Base-by-base conservation (phyloP, 2,113 vertebrate species). In the Acrocephalus kingi region DNA sequence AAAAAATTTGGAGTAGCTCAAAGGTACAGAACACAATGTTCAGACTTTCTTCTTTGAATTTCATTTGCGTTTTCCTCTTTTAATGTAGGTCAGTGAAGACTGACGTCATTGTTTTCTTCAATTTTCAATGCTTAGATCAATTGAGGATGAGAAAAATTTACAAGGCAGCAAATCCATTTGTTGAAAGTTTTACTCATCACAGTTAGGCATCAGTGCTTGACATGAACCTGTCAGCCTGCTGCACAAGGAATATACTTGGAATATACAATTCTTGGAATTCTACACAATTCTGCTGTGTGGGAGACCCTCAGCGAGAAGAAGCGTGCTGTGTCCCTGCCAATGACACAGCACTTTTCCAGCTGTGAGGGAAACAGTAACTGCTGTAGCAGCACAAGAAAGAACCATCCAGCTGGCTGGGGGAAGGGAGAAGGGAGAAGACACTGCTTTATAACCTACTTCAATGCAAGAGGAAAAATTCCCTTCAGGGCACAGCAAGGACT, bases 331-430 rank as follows among this genome's bases (percentile, higher is more conserved):
- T 78, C 87, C 63, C 64, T 92, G 73, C 68, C 73, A 84, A 1
- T 97, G 96, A 97, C 94, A 84, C 88, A 90, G 96, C 96, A 31
- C 43, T 97, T 97, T 67, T 49, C 90, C 95, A 94, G 92, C 90
- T 96, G 90, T 39, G 2, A 78, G 43, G 64, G 83, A 92, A 94
- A 88, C 1, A 56, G 68, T 71, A 18, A 5, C 55, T 39, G 48
- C 80, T 75, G 68, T 19, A 75, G 90, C 64, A 75, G 88, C 72
- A 84, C n/a, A 49, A 71, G 48, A 81, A 59, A 49, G 79, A 87
- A 72, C 35, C 88, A 68, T 41, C 75, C 95, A 94, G 94, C 88
- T 95, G 92, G 45, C 64, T 79, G 93, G 86, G 91, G 93, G 93
- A 88, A 91, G 72, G 87, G 78, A 79, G n/a, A 31, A 41, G 20